Conservation (phyloP, 1,140 invertebrate genomes). For the Temnothorax longispinosus region DNA sequence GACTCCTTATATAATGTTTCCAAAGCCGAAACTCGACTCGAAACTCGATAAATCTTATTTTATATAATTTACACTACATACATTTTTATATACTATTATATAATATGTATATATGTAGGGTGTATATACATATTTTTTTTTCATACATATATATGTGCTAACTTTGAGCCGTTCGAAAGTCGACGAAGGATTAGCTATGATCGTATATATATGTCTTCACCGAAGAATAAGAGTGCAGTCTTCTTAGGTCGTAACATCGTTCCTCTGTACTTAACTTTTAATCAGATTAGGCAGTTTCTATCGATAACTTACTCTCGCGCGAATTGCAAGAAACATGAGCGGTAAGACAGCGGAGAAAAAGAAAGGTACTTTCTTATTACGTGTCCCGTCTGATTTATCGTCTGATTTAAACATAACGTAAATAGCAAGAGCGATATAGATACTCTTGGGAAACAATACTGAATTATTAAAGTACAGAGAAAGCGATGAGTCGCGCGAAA, state of each 20-base stretch:
- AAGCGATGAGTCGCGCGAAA: neutral
- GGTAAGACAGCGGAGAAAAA: neutral
- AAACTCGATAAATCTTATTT: conserved; percentile 29
- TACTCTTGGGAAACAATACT: neutral
- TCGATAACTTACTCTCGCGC: conserved; percentile 37
- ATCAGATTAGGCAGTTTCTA: conserved; percentile 28
- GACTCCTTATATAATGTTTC: conserved; percentile 11
- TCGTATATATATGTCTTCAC: conserved; percentile 14
- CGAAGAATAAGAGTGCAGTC: neutral
- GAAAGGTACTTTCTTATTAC: conserved; percentile 3
- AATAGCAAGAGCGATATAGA: neutral
- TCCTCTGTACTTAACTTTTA: conserved; percentile 45
- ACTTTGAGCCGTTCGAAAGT: neutral
- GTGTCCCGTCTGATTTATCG: neutral
- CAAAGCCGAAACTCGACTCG: neutral
- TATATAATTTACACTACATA: neutral
- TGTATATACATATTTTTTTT: neutral
- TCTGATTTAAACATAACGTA: neutral
- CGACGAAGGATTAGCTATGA: conserved; percentile 17
- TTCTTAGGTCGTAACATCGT: conserved; percentile 11
- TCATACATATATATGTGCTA: neutral
- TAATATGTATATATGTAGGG: no score
- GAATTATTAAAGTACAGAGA: neutral
- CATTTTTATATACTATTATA: neutral
- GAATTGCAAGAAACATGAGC: conserved; percentile 18